A percentile compares a stretch with the other conserved stretches of the same genome.
Conservation (phyloP, 30 jellyfish, hydroid and myxozoan species). For the Pseudorhiza aurosa region DNA sequence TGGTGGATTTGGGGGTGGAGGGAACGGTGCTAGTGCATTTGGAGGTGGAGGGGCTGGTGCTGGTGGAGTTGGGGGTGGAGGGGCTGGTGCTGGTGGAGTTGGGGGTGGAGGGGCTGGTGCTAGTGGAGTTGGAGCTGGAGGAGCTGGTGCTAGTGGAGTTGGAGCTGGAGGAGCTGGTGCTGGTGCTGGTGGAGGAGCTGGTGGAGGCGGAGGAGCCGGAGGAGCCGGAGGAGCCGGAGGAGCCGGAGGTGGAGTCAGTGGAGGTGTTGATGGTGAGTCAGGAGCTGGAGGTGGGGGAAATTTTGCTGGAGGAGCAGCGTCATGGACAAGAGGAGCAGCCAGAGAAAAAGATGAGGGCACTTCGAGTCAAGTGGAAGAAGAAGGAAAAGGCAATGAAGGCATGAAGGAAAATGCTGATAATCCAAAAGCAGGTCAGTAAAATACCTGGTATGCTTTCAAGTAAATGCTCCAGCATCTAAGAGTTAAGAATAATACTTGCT, state of each 20-base stretch:
- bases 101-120: slow-evolving; percentile 51
- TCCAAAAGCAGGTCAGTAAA: slow-evolving; percentile 48
- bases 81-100: slow-evolving; percentile 10
- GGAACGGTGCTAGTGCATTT: slow-evolving; percentile 7
- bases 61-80: slow-evolving; percentile 29
- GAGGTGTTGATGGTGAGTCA: slow-evolving; percentile 6
- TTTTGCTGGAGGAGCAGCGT: neutral
- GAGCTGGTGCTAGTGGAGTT: slow-evolving; percentile 38
- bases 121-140: slow-evolving; percentile 3
- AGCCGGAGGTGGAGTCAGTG: slow-evolving; percentile 15
- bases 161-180: slow-evolving; percentile 6
- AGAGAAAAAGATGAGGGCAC: slow-evolving; percentile 9
- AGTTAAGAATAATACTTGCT: too few species aligned
- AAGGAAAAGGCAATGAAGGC: slow-evolving; percentile 52
- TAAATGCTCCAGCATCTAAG: too few species aligned
- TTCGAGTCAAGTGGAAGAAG: slow-evolving; percentile 16
- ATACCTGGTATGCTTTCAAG: too few species aligned
- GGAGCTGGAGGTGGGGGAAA: neutral
- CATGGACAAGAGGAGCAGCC: neutral
- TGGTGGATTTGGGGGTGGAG: neutral
- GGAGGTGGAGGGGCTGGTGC: slow-evolving; percentile 23
- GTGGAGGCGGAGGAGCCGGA: slow-evolving; percentile 30
- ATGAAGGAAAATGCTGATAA: slow-evolving; percentile 31
- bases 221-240: neutral
- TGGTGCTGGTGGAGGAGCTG: slow-evolving; percentile 6